These are phyloP conservation scores for Stenolophus ochropezus DNA, from an alignment of 2,888 invertebrate species.

Conservation along the genomic window DNA sequence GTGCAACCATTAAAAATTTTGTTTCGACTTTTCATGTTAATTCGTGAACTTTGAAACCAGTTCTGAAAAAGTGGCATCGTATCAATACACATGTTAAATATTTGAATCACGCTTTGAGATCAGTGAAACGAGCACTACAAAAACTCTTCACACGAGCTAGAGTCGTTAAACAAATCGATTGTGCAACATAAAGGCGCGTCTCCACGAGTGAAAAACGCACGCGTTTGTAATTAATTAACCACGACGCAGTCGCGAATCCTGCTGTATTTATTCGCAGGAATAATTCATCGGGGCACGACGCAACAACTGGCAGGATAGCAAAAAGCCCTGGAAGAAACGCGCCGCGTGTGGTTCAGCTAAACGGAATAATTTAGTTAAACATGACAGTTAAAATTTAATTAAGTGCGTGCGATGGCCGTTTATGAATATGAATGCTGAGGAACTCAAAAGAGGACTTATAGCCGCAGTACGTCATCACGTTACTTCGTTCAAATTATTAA, in stretches of 20 bases:
- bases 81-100: conserved; percentile 3
- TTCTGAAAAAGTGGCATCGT: neutral
- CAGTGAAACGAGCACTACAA: neutral
- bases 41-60: neutral
- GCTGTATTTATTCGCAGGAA: conserved; percentile 55
- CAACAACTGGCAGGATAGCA: neutral
- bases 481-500: too few species aligned
- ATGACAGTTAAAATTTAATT: conserved; percentile 73
- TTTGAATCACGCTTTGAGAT: conserved; percentile 20
- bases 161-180: conserved; percentile 44
- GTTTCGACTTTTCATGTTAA: neutral
- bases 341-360: conserved; percentile 65
- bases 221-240: conserved; percentile 49
- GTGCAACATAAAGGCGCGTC: conserved; percentile 34
- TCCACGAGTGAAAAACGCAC: conserved; percentile 38
- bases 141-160: conserved; percentile 38
- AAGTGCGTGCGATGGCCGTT: conserved; percentile 68
- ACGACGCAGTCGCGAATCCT: conserved; percentile 27
- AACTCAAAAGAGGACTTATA: too few species aligned
- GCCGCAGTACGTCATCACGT: too few species aligned
- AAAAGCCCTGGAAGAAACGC: conserved; percentile 62
- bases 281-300: conserved; percentile 52
- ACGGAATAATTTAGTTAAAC: conserved; percentile 70
- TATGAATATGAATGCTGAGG: conserved; percentile 69
- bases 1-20: neutral